phyloP scores from a whole-genome alignment of 2,113 vertebrate genomes.

The Neoarius graeffei region DNA sequence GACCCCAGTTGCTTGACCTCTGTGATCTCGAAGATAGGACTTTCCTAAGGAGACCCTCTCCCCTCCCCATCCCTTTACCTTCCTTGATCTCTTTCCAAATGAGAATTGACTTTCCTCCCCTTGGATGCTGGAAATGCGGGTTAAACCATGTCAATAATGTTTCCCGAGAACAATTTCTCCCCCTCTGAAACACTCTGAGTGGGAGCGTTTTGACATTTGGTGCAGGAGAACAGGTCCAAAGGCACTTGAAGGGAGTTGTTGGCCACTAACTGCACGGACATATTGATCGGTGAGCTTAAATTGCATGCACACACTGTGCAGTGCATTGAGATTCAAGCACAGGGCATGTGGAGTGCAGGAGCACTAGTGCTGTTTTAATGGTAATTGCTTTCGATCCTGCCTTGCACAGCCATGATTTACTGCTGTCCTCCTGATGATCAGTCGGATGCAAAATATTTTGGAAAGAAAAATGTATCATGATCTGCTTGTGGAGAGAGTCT shows the following conservation, averaged over 20 bases:
- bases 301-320: slow-evolving; percentile 87
- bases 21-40: slow-evolving; percentile 70
- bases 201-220: slow-evolving; percentile 88
- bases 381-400: slow-evolving; percentile 98
- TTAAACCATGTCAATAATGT: slow-evolving; percentile 98
- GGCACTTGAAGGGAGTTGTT: slow-evolving; percentile 81
- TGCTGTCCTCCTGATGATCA: slow-evolving; percentile 79
- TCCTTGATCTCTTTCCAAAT: slow-evolving; percentile 45
- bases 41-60: slow-evolving; percentile 67
- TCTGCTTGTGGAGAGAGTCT: slow-evolving; percentile 59
- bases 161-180: slow-evolving; percentile 94
- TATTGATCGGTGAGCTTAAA: slow-evolving; percentile 95
- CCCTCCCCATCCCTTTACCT: neutral
- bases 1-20: slow-evolving; percentile 55
- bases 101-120: slow-evolving; percentile 60
- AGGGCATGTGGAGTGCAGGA: slow-evolving; percentile 80
- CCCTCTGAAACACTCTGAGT: slow-evolving; percentile 73
- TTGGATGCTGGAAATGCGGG: slow-evolving; percentile 82
- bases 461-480: slow-evolving; percentile 75
- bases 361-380: slow-evolving; percentile 84
- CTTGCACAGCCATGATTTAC: slow-evolving; percentile 83
- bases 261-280: slow-evolving; percentile 83
- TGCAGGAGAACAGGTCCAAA: slow-evolving; percentile 73
- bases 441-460: slow-evolving; percentile 89
- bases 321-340: slow-evolving; percentile 85